Evolutionary conservation across 1,140 invertebrate species (phyloP).

Genomic region (Drosophila gunungcola): DNA sequence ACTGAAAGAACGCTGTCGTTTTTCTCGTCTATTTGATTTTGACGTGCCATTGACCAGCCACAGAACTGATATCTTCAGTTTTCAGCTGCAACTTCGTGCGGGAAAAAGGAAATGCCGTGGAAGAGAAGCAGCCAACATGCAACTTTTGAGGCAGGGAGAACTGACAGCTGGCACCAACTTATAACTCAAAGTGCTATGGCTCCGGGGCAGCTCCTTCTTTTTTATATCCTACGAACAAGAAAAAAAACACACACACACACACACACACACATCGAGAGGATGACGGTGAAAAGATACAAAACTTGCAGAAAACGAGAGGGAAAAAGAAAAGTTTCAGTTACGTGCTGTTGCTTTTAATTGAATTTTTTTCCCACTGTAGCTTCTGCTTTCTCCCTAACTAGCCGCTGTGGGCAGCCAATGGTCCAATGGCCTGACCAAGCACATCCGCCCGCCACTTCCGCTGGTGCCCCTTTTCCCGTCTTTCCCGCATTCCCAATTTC

Average conservation of each 20-base stretch:
- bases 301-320: slow-evolving; percentile 59
- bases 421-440: slow-evolving; percentile 71
- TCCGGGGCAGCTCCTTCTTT: slow-evolving; percentile 43
- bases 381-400: slow-evolving; percentile 34
- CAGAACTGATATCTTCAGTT: slow-evolving; percentile 47
- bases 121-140: slow-evolving; percentile 29
- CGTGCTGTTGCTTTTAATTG: slow-evolving; percentile 84
- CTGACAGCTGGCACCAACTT: slow-evolving; percentile 80
- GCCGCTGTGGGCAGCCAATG: slow-evolving; percentile 56
- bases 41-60: slow-evolving; percentile 30
- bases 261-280: slow-evolving; percentile 16
- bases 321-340: slow-evolving; percentile 80
- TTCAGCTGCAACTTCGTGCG: slow-evolving; percentile 40
- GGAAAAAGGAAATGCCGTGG: neutral
- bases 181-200: slow-evolving; percentile 57
- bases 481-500: slow-evolving; percentile 1
- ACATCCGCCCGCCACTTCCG: slow-evolving; percentile 73
- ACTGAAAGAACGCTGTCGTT: neutral
- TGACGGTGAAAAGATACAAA: slow-evolving; percentile 72
- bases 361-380: slow-evolving; percentile 73
- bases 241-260: slow-evolving; percentile 25
- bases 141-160: slow-evolving; percentile 63
- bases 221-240: slow-evolving; percentile 27
- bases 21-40: slow-evolving; percentile 11
- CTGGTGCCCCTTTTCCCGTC: slow-evolving; percentile 4